These are phyloP conservation scores for Pardalotus punctatus DNA, from an alignment of 2,113 vertebrate genomes.

Conservation along the genomic window DNA sequence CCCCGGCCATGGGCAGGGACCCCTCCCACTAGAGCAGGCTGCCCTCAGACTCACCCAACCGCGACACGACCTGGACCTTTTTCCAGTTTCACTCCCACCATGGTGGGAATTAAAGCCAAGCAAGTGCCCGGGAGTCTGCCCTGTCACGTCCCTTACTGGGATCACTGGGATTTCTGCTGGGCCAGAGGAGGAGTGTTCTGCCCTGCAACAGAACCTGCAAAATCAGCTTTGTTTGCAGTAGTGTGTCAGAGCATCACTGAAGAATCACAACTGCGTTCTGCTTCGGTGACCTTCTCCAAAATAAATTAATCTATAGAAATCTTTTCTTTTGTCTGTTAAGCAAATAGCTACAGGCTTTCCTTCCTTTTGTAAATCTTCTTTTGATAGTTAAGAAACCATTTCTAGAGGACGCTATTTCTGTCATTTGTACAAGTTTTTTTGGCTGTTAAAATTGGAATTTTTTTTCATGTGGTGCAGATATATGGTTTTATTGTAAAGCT, in stretches of 20 bases:
- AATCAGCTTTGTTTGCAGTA: background rate
- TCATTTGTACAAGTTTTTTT: background rate
- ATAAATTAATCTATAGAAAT: background rate
- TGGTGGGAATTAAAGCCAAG: background rate
- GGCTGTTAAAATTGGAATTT: background rate
- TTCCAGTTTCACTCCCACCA: background rate
- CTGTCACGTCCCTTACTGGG: accelerated
- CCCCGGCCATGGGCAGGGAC: background rate
- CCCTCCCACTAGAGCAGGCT: background rate
- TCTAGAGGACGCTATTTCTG: background rate
- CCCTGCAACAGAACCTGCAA: background rate
- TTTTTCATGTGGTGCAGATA: background rate
- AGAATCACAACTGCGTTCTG: background rate
- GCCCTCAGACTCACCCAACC: background rate
- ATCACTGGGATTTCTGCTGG: background rate
- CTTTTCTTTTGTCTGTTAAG: background rate
- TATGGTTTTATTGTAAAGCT: background rate
- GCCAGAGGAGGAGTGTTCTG: background rate
- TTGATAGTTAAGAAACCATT: background rate
- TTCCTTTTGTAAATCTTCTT: background rate
- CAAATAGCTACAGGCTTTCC: background rate
- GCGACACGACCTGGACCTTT: background rate
- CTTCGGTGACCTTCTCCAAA: background rate
- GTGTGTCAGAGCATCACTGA: background rate
- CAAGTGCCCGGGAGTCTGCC: background rate